phyloP scores from a whole-genome alignment of 2,113 vertebrate genomes.

The Myocastor coypus region DNA sequence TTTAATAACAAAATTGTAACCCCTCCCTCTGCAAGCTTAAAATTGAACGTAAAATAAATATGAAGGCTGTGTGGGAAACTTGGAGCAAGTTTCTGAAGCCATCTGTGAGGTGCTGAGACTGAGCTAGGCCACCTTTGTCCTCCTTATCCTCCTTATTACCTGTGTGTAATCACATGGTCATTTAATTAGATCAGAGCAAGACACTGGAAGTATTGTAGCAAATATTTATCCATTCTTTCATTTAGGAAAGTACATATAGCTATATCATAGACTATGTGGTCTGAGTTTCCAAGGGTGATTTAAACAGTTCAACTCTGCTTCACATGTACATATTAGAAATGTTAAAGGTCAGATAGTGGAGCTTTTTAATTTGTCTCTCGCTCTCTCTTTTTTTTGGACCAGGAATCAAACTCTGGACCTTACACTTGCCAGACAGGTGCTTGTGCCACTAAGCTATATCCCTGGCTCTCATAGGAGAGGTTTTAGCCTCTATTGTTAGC shows the following conservation, averaged over 20 bases:
- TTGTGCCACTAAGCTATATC: too few relatives aligned
- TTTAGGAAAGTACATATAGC: conserved; percentile 2
- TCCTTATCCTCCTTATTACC: neutral
- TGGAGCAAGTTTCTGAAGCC: conserved; percentile 26
- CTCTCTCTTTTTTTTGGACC: too few relatives aligned
- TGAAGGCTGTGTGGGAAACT: neutral
- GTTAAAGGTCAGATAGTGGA: neutral
- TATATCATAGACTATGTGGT: neutral
- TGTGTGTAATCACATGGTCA: neutral
- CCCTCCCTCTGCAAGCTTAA: neutral
- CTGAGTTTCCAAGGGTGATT: conserved; percentile 20
- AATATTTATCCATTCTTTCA: conserved; percentile 36
- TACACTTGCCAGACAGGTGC: too few relatives aligned
- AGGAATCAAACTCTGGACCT: too few relatives aligned
- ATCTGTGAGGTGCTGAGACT: neutral
- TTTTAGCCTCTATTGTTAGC: neutral
- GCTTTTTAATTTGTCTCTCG: neutral
- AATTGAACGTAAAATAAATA: conserved; percentile 27
- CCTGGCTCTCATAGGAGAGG: too few relatives aligned
- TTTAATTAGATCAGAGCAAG: neutral
- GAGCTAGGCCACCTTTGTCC: neutral
- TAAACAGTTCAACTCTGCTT: neutral
- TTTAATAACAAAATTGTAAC: conserved; percentile 33
- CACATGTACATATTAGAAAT: neutral
- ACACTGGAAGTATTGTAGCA: neutral